Evolutionary conservation across 2,888 invertebrate genomes (phyloP).

Genomic region (Flexamia atlantica): DNA sequence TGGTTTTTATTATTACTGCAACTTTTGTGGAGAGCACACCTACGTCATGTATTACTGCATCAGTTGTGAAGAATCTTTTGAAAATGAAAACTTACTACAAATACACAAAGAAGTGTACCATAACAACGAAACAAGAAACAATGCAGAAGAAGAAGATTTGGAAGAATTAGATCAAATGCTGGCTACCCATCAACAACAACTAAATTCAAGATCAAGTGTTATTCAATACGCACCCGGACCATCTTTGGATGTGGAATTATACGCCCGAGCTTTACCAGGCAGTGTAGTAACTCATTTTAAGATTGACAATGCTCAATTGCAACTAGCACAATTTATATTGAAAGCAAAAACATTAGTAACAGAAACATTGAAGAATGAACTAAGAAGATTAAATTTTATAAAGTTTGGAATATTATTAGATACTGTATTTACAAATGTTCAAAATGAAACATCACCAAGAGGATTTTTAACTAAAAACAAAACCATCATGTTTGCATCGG

Average conservation of each 20-base stretch:
- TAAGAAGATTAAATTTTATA: constrained; percentile 15
- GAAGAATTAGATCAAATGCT: no score
- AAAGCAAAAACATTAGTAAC: not conserved
- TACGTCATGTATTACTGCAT: no score
- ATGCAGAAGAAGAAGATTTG: no score
- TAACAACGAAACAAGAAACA: no score
- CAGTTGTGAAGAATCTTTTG: no score
- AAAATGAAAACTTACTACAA: no score
- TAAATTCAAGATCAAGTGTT: no score
- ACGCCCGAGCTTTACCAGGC: not conserved
- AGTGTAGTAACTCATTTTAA: not conserved
- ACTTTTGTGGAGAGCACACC: no score
- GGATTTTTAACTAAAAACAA: constrained; percentile 31
- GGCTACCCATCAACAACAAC: no score
- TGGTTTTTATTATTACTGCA: no score
- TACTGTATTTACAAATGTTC: constrained; percentile 21
- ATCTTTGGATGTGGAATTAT: not conserved
- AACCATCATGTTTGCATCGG: not conserved
- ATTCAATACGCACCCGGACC: no score
- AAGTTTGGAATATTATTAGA: constrained; percentile 7
- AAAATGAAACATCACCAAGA: constrained; percentile 34
- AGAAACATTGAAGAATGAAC: not conserved
- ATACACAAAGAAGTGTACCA: no score
- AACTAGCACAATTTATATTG: not conserved
- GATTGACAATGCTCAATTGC: not conserved